Evolutionary conservation across 2,888 invertebrate species (phyloP).

Genomic region (Galerucella pusilla): DNA sequence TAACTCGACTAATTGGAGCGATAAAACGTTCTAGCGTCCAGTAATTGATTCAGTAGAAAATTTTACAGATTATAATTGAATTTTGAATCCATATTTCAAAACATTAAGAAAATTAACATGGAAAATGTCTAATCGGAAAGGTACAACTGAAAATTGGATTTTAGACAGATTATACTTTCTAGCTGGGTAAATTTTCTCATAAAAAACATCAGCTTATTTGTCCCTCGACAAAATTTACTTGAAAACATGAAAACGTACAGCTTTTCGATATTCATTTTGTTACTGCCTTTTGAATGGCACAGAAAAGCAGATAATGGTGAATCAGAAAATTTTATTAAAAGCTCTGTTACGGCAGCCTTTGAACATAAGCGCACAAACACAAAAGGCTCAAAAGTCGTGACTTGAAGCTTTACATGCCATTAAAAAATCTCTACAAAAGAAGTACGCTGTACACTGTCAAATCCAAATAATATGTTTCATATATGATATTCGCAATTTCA

Average conservation of each 20-base stretch:
- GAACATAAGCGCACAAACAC: conserved; percentile 67
- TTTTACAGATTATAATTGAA: no score
- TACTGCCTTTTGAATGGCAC: conserved; percentile 31
- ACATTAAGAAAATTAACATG: no score
- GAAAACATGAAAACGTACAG: conserved; percentile 36
- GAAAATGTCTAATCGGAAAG: no score
- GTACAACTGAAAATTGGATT: no score
- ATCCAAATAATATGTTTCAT: conserved; percentile 52
- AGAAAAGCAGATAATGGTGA: conserved; percentile 36
- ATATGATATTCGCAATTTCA: conserved; percentile 45
- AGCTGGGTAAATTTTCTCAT: conserved; percentile 29
- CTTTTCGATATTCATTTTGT: conserved; percentile 34
- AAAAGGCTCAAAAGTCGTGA: conserved; percentile 63
- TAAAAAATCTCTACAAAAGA: conserved; percentile 55
- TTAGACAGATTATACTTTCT: neutral
- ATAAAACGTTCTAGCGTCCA: no score
- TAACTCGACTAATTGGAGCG: no score
- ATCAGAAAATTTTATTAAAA: conserved; percentile 49
- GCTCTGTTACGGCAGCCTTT: conserved; percentile 60
- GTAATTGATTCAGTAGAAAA: no score
- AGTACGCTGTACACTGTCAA: conserved; percentile 54
- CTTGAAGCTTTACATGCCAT: conserved; percentile 59
- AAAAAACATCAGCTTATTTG: conserved; percentile 30
- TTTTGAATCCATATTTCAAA: no score
- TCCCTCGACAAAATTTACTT: conserved; percentile 23